Percentiles rank a stretch among this genome's conserved stretches.
phyloP scores from a whole-genome alignment of 2,797 vertebrate genomes.

The Myotis findleyi region DNA sequence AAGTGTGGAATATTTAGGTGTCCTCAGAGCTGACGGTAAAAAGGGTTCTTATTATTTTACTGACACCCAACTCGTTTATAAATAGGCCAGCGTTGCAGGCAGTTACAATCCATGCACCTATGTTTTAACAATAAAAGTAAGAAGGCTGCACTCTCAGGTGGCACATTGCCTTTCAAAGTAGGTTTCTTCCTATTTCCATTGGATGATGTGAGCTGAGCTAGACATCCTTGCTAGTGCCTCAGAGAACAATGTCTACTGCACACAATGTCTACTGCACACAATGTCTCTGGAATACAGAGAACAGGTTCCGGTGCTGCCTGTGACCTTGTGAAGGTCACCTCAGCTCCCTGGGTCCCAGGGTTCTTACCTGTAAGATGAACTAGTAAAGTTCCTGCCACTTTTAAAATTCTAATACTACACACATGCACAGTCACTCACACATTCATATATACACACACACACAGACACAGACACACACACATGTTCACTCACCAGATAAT shows the following conservation, averaged over 20 bases:
- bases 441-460: background rate
- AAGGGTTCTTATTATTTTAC: conserved; percentile 38
- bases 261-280: background rate
- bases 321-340: background rate
- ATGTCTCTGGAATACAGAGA: background rate
- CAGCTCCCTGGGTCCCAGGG: background rate
- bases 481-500: background rate
- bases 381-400: background rate
- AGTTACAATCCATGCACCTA: background rate
- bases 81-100: background rate
- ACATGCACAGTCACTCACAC: background rate
- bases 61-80: conserved; percentile 37
- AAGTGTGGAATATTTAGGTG: conserved; percentile 45
- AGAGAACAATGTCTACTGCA: background rate
- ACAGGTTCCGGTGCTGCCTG: background rate
- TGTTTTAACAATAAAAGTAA: conserved; percentile 61
- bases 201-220: background rate
- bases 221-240: background rate
- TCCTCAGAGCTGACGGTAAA: conserved; percentile 49
- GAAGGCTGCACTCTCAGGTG: background rate
- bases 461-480: background rate
- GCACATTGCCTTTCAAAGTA: background rate
- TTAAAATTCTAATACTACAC: background rate
- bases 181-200: background rate
- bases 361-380: background rate